Base-by-base conservation (phyloP, 2,797 vertebrate species). In the Anableps anableps region DNA sequence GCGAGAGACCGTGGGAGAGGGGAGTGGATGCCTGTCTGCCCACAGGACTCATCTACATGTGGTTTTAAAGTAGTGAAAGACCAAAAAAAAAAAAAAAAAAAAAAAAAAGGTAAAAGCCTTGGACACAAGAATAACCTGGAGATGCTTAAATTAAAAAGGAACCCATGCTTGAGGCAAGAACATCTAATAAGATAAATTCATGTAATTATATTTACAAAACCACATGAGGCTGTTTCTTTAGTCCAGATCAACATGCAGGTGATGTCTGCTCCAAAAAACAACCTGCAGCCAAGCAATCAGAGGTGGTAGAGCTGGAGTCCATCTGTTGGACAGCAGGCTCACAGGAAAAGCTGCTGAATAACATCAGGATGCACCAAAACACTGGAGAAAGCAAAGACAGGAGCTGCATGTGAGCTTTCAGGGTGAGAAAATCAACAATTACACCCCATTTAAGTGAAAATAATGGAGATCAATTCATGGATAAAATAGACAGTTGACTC, bases 1-100 rank as follows among this genome's bases (percentile, higher is more conserved):
- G 92, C 29, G 88, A 86, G 91, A 84, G 89, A 92, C 75, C 86
- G 90, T 93, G 92, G 90, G 92, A 95, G 92, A 86, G 84, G 88
- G 83, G 83, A 85, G 85, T 29, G 85, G 77, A 90, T 23, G 81
- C 83, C 55, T 55, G 83, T 80, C 89, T 78, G 86, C 77, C 36
- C 82, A 75, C 51, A 73, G 77, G 73, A 48, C 77, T 79, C 76
- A 55, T 83, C 89, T 83, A 85, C 82, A 14, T 85, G 86, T 62
- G 74, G 78, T 74, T 80, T 79, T 58, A 79, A 85, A 80, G 76
- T 2, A 80, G 76, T 64, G n/a, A 80, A 73, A 68, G 36, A 41
- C 21, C 36, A 68, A 68, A n/a, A 64, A 62, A 41, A 19, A 21
- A 53, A 55, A 34, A 55, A 47, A 77, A 10, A 43, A 43, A 43